Base-by-base conservation (phyloP, 2,113 vertebrate species). In the Raja brachyura region DNA sequence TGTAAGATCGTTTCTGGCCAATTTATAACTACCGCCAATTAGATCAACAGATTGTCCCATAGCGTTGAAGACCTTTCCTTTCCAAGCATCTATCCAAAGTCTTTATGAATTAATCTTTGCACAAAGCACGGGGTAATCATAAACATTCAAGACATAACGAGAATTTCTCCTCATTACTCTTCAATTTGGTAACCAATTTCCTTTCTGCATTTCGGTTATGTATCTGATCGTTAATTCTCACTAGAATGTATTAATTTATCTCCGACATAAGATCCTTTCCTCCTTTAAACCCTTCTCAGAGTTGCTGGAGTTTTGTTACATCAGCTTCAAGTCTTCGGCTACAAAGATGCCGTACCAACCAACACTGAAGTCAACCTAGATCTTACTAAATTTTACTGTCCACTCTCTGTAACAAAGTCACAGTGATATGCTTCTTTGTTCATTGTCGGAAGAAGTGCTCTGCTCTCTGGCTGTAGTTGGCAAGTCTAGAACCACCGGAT, bases 401-500 rank as follows among this genome's bases (percentile, higher is more conserved):
- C 66, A 28, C 20, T n/a, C 33, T 48, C 90, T 73, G 83, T 18
- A 31, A 63, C 59, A 88, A 20, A 92, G 31, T 33, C 39, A 20
- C 22, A 54, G 66, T 92, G 25, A 5, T 3, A 25, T 48, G 10
- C 61, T 10, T 48, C 31, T 39, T 54, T 14, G 39, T 22, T 13
- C 66, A 54, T 22, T 68, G 88, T 3, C 11, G 90, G 33, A 70
- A 68, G 79, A 56, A 88, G 83, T 88, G 94, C 56, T 77, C 94
- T 93, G 94, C 96, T 97, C 97, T 94, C 93, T 93, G 94, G 97
- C 97, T 96, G 95, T 98, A 99, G 98, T 99, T 99, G 98, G 98
- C 98, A 99, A 99, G 98, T 99, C 98, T 99, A 99, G 98, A 99
- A 99, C 98, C 98, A 99, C 98, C 98, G 98, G 98, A 98, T 98